Evolutionary conservation across 2,888 invertebrate species (phyloP), one percentile per base, ranked within the genome.

Genomic region (Leucoma salicis): DNA sequence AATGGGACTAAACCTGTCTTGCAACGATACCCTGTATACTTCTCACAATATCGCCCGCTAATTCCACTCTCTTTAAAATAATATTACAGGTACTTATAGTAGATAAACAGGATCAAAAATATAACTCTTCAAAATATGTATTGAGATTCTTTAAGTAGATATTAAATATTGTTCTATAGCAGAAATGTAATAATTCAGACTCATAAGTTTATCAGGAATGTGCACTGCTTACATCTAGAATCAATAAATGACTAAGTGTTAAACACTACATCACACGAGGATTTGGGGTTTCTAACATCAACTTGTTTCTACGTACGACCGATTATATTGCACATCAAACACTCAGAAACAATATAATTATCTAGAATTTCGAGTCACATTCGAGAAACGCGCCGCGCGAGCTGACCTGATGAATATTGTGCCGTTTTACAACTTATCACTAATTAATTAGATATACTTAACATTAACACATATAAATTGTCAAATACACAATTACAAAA

Each of bases 381-480:
- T 84, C 86, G 82, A 86, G 84, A 71, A 73, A 66, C 71, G 53
- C 78, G 72, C 55, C 62, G 64, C 62, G 64, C 68, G 88, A 90
- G 90, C 90, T 85, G 90, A 90, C 90, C 71, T 90, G 89, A 90
- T 89, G 85, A 87, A 83, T 87, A 86, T 84, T 82, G 83, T 85
- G 84, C 82, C 82, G 55, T 62, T 60, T 64, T 70, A 66, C 60
- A 70, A 70, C 70, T 75, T 72, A 74, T 66, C 13, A 13, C 14
- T 29, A 29, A 64, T 59, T 63, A 65, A 60, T 59, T 38, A 53
- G 42, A 49, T 62, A 66, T 64, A 63, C 67, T 59, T 63, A 61
- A 47, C 42, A 43, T 46, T 56, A 48, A 58, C 12, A 61, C 35
- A 48, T 63, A 70, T 64, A 69, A 73, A 69, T 61, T 66, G 53